A percentile compares a stretch with the other conserved stretches of the same genome.
Evolutionary conservation across 2,888 invertebrate species (phyloP).

Genomic region (Troides oblongomaculatus): DNA sequence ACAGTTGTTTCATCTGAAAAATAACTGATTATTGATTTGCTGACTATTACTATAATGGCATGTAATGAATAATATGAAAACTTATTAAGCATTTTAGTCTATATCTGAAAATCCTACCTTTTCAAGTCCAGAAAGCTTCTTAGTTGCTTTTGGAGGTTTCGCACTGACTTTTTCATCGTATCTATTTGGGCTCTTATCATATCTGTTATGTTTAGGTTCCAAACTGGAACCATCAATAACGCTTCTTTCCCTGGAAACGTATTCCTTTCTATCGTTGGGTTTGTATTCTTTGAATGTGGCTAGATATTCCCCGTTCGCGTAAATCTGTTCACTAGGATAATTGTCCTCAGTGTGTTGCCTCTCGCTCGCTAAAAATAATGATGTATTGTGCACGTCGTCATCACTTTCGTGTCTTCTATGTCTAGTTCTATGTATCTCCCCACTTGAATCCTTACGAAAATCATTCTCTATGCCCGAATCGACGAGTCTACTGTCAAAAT

Average conservation of each 20-base stretch:
- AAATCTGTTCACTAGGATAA: slow-evolving; percentile 71
- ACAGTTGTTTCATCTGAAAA: slow-evolving; percentile 85
- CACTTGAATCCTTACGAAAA: slow-evolving; percentile 85
- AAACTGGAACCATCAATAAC: slow-evolving; percentile 85
- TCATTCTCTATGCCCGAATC: slow-evolving; percentile 92
- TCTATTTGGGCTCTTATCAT: slow-evolving; percentile 72
- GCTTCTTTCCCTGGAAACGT: slow-evolving; percentile 71
- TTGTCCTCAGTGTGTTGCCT: slow-evolving; percentile 86
- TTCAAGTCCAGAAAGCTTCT: slow-evolving; percentile 86
- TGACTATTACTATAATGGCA: not conserved
- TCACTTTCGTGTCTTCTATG: slow-evolving; percentile 80
- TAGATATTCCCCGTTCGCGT: slow-evolving; percentile 69
- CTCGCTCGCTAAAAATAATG: slow-evolving; percentile 86
- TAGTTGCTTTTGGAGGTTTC: slow-evolving; percentile 81
- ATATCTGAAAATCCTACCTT: slow-evolving; percentile 71
- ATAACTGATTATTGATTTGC: slow-evolving; percentile 3
- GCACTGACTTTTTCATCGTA: slow-evolving; percentile 76
- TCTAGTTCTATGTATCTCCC: slow-evolving; percentile 67
- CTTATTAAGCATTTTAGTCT: not conserved
- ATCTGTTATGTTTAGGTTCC: slow-evolving; percentile 82
- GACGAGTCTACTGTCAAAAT: slow-evolving; percentile 82
- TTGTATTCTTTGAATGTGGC: slow-evolving; percentile 58
- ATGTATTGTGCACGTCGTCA: slow-evolving; percentile 85
- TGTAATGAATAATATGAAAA: not conserved
- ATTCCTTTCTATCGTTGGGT: slow-evolving; percentile 65